phyloP scores from a whole-genome alignment of 2,888 invertebrate species.

The Cephus runcator region DNA sequence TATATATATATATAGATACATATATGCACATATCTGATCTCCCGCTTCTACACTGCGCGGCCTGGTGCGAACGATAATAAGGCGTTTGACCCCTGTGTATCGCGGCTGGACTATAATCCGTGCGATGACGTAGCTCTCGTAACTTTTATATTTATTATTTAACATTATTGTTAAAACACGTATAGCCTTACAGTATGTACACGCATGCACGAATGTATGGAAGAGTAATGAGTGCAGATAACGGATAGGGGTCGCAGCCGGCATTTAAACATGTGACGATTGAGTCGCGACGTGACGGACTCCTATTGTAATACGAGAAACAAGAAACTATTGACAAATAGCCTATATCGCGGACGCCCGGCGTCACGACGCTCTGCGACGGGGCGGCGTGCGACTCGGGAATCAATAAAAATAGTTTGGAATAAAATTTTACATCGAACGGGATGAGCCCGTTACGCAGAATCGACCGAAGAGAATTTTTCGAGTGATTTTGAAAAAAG shows the following conservation, averaged over 20 bases:
- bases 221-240: conserved; percentile 7
- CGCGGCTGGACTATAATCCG: conserved; percentile 52
- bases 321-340: not conserved
- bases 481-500: too few species aligned
- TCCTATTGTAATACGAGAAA: conserved; percentile 1
- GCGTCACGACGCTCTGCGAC: too few species aligned
- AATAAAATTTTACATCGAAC: too few species aligned
- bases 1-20: too few species aligned
- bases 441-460: too few species aligned
- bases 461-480: too few species aligned
- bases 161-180: conserved; percentile 27
- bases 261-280: conserved; percentile 2
- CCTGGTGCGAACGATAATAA: conserved; percentile 38
- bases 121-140: conserved; percentile 39
- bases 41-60: not conserved
- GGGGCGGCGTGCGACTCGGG: too few species aligned
- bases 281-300: not conserved
- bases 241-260: conserved; percentile 22
- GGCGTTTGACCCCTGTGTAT: conserved; percentile 54
- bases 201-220: not conserved
- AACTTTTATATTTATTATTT: conserved; percentile 41
- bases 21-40: too few species aligned
- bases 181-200: conserved; percentile 5
- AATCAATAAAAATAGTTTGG: too few species aligned
- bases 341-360: too few species aligned